These are phyloP conservation scores for Marmota flaviventris DNA, from an alignment of 2,113 vertebrate species.

Conservation along the genomic window DNA sequence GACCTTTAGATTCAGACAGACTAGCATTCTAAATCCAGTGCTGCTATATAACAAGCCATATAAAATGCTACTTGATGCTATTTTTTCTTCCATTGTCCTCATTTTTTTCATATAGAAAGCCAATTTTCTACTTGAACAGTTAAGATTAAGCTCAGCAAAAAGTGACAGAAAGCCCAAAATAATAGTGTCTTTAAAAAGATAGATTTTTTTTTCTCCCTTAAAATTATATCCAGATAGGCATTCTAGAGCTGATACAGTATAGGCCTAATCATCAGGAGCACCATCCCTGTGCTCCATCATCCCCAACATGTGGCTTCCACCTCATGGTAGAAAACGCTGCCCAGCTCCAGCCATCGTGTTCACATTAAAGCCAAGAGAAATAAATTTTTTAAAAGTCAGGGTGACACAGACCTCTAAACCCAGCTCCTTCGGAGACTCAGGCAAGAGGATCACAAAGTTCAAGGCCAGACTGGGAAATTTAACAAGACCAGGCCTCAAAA, in stretches of 20 bases:
- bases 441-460: background rate
- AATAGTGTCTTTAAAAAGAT: background rate
- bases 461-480: background rate
- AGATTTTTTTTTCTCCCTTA: background rate
- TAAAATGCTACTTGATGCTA: background rate
- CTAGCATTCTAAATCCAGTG: background rate
- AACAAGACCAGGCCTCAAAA: background rate
- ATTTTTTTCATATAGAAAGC: slow-evolving; percentile 5
- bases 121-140: slow-evolving; percentile 10
- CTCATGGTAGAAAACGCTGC: background rate
- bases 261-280: background rate
- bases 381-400: too few relatives aligned
- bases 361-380: background rate
- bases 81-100: slow-evolving; percentile 4
- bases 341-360: background rate
- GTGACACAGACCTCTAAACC: background rate
- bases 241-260: background rate
- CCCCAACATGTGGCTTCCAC: background rate
- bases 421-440: background rate
- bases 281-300: too few relatives aligned
- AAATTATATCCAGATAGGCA: background rate
- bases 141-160: slow-evolving; percentile 43
- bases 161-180: background rate
- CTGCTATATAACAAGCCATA: background rate
- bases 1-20: background rate